Conservation (phyloP, 2,797 vertebrate species). For the Bovichtus diacanthus region DNA sequence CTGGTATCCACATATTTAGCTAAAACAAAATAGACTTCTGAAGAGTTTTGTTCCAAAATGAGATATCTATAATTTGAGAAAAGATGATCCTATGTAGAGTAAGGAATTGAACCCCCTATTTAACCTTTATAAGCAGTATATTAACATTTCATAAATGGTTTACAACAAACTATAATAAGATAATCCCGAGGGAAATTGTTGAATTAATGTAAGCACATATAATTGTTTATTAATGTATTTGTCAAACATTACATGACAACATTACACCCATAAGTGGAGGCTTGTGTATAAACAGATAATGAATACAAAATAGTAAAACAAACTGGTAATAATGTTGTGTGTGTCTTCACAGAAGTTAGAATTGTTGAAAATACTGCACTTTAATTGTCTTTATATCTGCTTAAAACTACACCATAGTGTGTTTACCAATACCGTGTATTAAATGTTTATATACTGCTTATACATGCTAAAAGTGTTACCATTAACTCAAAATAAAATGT, state of each 20-base stretch:
- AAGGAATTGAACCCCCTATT: background rate
- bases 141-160: background rate
- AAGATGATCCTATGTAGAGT: background rate
- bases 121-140: background rate
- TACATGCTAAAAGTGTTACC: background rate
- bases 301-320: background rate
- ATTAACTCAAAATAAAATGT: background rate
- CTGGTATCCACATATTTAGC: background rate
- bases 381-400: background rate
- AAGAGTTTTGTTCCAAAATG: constrained; percentile 24
- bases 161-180: background rate
- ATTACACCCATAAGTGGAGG: background rate
- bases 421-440: background rate
- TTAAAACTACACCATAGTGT: background rate
- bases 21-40: constrained; percentile 2
- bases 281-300: background rate
- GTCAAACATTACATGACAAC: background rate
- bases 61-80: background rate
- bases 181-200: too few species aligned
- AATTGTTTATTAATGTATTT: background rate
- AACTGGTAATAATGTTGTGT: background rate
- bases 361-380: background rate
- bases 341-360: background rate
- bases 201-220: background rate
- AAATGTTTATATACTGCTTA: background rate